A percentile compares a stretch with the other conserved stretches of the same genome.
phyloP scores from a whole-genome alignment of 30 jellyfish, hydroid and myxozoan genomes.

The Chrysaora quinquecirrha region DNA sequence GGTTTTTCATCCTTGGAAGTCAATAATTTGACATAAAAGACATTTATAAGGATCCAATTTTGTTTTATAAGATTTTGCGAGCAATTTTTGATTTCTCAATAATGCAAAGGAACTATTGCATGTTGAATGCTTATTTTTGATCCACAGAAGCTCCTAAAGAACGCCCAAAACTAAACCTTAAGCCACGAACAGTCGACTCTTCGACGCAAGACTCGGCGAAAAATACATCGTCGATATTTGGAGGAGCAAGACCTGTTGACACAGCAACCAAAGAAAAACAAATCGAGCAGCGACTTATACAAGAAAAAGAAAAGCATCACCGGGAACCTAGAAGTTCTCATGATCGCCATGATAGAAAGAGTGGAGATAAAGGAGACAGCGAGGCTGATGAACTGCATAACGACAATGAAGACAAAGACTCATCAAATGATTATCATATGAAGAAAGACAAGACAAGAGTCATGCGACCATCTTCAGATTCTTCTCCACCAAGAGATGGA shows the following conservation, averaged over 20 bases:
- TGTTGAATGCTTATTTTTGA: no score
- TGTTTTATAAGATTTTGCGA: no score
- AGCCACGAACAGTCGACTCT: constrained; percentile 76
- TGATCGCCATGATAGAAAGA: background rate
- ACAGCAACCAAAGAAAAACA: constrained; percentile 88
- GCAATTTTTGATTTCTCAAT: no score
- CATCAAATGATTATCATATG: constrained; percentile 2
- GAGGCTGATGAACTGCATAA: background rate
- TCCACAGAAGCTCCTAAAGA: constrained; percentile 67
- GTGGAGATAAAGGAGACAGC: background rate
- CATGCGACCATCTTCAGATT: constrained; percentile 30
- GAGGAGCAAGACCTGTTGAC: constrained; percentile 98
- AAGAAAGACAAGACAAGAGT: constrained; percentile 65
- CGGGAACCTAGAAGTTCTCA: background rate
- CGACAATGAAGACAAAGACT: background rate
- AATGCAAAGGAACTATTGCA: no score
- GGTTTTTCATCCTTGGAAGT: no score
- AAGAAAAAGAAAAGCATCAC: constrained; percentile 17
- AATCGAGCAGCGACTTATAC: constrained; percentile 70
- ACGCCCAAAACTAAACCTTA: constrained; percentile 83
- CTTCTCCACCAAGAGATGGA: background rate
- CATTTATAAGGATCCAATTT: no score
- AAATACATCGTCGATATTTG: constrained; percentile 82
- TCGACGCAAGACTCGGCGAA: constrained; percentile 15
- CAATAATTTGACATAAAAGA: no score